Evolutionary conservation across 2,888 invertebrate species (phyloP).

Genomic region (Aphodius granarius): DNA sequence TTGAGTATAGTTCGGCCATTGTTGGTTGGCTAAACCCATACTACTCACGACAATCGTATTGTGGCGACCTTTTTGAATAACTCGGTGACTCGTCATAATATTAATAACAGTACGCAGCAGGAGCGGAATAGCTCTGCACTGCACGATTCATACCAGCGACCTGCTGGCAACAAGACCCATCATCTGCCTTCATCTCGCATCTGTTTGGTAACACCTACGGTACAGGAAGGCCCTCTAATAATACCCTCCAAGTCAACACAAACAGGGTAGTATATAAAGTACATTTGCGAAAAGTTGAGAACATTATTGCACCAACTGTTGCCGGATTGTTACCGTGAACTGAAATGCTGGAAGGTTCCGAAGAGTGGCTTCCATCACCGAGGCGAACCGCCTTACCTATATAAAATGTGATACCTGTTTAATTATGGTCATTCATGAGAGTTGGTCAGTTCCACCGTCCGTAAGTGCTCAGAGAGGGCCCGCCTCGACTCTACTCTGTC

Average conservation of each 20-base stretch:
- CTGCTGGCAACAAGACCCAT: conserved; percentile 35
- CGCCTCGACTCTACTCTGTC: too few relatives aligned
- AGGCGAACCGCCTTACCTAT: background rate
- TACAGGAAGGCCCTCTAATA: too few relatives aligned
- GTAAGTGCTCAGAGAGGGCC: background rate
- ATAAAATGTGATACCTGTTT: conserved; percentile 29
- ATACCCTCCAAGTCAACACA: too few relatives aligned
- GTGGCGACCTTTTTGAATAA: conserved; percentile 37
- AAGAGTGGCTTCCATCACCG: conserved; percentile 19
- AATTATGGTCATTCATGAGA: conserved; percentile 30
- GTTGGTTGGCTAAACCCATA: too few relatives aligned
- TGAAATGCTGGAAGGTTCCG: background rate
- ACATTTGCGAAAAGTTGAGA: too few relatives aligned
- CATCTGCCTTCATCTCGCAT: too few relatives aligned
- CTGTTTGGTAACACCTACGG: too few relatives aligned
- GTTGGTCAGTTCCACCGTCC: conserved; percentile 12
- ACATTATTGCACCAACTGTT: background rate
- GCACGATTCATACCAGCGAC: conserved; percentile 41
- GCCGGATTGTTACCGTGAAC: background rate
- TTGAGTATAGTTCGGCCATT: too few relatives aligned
- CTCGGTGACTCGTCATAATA: conserved; percentile 49
- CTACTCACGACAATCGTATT: conserved; percentile 19
- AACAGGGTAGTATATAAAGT: too few relatives aligned
- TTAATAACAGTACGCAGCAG: conserved; percentile 47
- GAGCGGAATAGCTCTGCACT: conserved; percentile 45